Base-by-base conservation (phyloP, 1,140 invertebrate genomes). In the Bicyclus anynana region DNA sequence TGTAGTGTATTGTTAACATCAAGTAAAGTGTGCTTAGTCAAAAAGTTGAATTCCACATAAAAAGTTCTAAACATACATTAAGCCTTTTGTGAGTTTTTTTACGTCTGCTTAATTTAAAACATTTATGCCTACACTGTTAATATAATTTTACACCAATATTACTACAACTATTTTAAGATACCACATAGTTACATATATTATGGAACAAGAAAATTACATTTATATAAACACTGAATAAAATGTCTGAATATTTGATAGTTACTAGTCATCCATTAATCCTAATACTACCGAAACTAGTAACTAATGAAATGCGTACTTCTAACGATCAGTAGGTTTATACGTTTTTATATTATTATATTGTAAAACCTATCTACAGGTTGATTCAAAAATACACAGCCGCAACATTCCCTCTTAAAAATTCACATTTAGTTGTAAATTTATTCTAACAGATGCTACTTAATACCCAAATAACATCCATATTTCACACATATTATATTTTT, bases 311-410 rank as follows among this genome's bases (percentile, higher is more conserved):
- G 37, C 47, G 59, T 56, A 60, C 70, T 62, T 59, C 58, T 50
- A 62, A 50, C 40, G 44, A 61, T 71, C 68, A 73, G 61, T 67
- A 72, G 71, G 68, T 71, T 71, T 54, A 72, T 63, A 67, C 65
- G 26, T 33, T 33, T n/a, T n/a, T n/a, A n/a, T n/a, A n/a, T n/a
- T 3, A 33, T 54, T 13, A 56, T 56, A 65, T 62, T 53, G 50
- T 62, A 50, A 59, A 62, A 65, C 63, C 62, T 75, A 73, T 65
- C 59, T 71, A 75, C 61, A 71, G 52, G 70, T 76, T 76, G 73
- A 73, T 76, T 76, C 73, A 67, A 59, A 66, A 65, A 67, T 54
- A 73, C 70, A 76, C 73, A 76, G 73, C 70, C 73, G 73, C 73
- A 58, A 65, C 55, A 57, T 72, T 67, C 17, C 7, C 67, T 37